A percentile compares a stretch with the other conserved stretches of the same genome.
These are phyloP conservation scores for Hiodon tergisus DNA, from an alignment of 2,113 vertebrate genomes.

Conservation along the genomic window DNA sequence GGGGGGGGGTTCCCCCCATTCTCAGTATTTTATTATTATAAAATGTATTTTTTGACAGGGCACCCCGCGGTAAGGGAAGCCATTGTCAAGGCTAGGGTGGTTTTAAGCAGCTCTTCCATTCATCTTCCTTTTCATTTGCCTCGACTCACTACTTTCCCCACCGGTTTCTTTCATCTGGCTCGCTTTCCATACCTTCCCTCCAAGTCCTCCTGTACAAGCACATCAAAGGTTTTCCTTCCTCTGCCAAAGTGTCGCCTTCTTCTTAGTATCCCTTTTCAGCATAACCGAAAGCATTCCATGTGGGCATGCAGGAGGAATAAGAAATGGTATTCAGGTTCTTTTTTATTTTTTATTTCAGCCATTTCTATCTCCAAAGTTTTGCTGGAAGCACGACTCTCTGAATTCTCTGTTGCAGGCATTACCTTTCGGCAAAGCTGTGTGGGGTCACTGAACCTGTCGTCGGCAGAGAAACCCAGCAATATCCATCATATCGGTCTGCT, in stretches of 20 bases:
- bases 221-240: neutral
- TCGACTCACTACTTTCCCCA: neutral
- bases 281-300: neutral
- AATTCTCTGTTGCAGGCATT: too few relatives aligned
- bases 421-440: too few relatives aligned
- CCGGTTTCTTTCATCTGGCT: neutral
- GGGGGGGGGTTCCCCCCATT: neutral
- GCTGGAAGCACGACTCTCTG: too few relatives aligned
- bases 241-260: neutral
- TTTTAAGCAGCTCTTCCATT: neutral
- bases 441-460: too few relatives aligned
- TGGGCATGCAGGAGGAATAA: too few relatives aligned
- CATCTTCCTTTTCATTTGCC: neutral
- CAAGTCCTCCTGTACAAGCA: neutral
- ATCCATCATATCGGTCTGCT: too few relatives aligned
- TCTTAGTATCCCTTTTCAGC: neutral
- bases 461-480: too few relatives aligned
- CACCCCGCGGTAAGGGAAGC: too few relatives aligned
- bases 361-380: too few relatives aligned
- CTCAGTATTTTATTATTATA: conserved; percentile 5
- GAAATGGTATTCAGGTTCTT: too few relatives aligned
- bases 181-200: neutral
- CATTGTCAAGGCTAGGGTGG: neutral
- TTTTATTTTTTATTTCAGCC: too few relatives aligned
- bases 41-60: neutral